phyloP scores from a whole-genome alignment of 2,113 vertebrate genomes.

The Oryzias curvinotus region DNA sequence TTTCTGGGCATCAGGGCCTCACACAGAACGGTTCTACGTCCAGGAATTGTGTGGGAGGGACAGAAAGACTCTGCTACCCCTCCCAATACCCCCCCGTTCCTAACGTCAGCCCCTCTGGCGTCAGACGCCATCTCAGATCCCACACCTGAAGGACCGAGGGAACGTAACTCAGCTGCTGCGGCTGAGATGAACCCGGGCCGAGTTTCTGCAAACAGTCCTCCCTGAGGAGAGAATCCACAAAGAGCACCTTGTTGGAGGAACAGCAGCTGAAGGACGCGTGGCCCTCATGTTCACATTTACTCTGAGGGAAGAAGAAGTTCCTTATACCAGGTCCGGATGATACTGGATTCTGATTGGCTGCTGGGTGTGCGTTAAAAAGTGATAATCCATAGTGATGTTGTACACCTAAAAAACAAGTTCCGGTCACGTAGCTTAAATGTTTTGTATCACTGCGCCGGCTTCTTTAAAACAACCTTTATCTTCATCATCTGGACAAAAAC shows the following conservation, averaged over 20 bases:
- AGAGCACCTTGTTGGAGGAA: constrained; percentile 51
- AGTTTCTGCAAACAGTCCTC: constrained; percentile 33
- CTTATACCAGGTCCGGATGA: not conserved
- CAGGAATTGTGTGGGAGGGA: constrained; percentile 3
- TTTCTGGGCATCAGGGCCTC: not conserved
- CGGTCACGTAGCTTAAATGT: no score
- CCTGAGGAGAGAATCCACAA: constrained; percentile 40
- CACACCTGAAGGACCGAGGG: constrained; percentile 48
- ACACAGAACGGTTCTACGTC: constrained; percentile 18
- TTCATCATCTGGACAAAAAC: no score
- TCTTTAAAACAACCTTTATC: no score
- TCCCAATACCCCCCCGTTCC: constrained; percentile 5
- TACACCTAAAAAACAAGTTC: no score
- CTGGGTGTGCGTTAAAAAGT: no score
- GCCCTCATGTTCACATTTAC: not conserved
- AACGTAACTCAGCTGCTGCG: constrained; percentile 22
- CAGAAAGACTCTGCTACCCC: not conserved
- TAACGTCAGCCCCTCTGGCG: constrained; percentile 20
- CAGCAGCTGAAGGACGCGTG: constrained; percentile 53
- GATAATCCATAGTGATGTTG: no score
- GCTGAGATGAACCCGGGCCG: constrained; percentile 7
- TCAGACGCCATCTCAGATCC: constrained; percentile 45
- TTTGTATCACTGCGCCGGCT: no score
- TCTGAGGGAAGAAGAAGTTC: not conserved
- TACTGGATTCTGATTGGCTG: no score